Conservation (phyloP, 2,113 vertebrate species). For the Gobiocypris rarus region DNA sequence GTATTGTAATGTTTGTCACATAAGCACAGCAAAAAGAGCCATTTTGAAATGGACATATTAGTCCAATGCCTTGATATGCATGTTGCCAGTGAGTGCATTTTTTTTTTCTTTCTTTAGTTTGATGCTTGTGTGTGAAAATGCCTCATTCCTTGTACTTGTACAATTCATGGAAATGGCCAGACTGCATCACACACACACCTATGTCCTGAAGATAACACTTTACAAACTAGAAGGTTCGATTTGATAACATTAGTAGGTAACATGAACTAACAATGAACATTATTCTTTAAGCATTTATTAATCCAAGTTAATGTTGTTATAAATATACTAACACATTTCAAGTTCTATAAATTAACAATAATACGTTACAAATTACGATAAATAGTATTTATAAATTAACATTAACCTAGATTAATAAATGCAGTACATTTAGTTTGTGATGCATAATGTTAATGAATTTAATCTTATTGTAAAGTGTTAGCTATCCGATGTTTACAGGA, state of each 20-base stretch:
- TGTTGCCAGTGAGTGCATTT: constrained; percentile 1
- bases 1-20: not conserved
- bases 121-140: not conserved
- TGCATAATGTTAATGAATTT: not conserved
- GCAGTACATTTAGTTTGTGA: not conserved
- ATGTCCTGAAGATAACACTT: not conserved
- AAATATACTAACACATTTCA: not conserved
- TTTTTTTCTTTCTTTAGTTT: not conserved
- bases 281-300: not conserved
- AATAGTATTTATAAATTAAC: not conserved
- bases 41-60: constrained; percentile 13
- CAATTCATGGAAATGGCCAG: not conserved
- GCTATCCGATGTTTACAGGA: not conserved
- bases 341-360: not conserved
- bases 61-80: constrained; percentile 37
- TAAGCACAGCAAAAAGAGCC: constrained; percentile 37
- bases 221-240: not conserved
- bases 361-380: not conserved
- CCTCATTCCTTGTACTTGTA: not conserved
- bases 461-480: not conserved
- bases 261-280: not conserved
- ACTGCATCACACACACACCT: not conserved
- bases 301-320: not conserved
- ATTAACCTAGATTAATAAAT: not conserved
- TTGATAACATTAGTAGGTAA: not conserved